Conservation (phyloP, 2,888 invertebrate genomes). For the Epistrophe eligans region DNA sequence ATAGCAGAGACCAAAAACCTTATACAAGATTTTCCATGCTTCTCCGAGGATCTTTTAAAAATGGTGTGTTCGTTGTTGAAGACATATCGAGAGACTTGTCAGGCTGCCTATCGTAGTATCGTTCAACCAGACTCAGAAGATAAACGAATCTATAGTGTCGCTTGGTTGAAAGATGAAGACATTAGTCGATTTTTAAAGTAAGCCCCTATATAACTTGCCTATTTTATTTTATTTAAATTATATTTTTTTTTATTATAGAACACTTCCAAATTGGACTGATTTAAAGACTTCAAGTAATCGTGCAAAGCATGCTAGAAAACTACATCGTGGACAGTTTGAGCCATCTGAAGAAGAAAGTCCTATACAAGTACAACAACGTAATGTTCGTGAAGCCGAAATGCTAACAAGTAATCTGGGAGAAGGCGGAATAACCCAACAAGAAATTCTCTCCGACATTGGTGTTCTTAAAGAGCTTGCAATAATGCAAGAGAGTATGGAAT, state of each 20-base stretch:
- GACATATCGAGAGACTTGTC: conserved; percentile 90
- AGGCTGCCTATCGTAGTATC: conserved; percentile 89
- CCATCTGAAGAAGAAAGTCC: conserved; percentile 90
- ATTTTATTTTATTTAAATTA: conserved; percentile 79
- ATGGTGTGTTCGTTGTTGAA: conserved; percentile 89
- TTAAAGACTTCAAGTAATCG: conserved; percentile 84
- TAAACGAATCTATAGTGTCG: conserved; percentile 91
- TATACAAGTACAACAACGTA: conserved; percentile 90
- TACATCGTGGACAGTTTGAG: conserved; percentile 83
- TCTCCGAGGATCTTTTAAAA: conserved; percentile 90
- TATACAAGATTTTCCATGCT: conserved; percentile 89
- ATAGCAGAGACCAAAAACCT: conserved; percentile 87
- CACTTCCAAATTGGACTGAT: conserved; percentile 91
- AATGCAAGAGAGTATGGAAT: conserved; percentile 96
- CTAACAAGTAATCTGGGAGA: conserved; percentile 96
- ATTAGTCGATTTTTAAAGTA: conserved; percentile 95
- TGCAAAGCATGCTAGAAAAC: conserved; percentile 79
- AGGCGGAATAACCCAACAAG: conserved; percentile 92
- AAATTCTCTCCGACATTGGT: conserved; percentile 93
- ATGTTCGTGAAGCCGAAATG: conserved; percentile 95
- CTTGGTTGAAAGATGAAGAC: conserved; percentile 97
- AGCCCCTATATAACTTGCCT: background rate
- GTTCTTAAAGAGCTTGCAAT: conserved; percentile 94
- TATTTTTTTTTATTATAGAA: conserved; percentile 83
- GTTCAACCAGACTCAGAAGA: conserved; percentile 92